phyloP scores from a whole-genome alignment of 2,113 vertebrate species.

The Pteropus alecto region DNA sequence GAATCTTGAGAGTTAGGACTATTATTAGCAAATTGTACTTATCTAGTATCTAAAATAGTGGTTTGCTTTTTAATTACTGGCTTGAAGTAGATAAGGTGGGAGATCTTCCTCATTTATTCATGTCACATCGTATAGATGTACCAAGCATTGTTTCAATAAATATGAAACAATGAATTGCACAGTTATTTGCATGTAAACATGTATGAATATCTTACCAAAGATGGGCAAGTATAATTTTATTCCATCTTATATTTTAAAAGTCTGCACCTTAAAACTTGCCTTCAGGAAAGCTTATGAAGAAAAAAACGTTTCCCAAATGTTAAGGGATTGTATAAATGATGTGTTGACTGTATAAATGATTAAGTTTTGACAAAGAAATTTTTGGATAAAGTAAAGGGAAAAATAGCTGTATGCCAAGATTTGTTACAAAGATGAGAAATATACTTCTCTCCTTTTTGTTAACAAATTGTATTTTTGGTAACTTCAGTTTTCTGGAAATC shows the following conservation, averaged over 20 bases:
- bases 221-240: slow-evolving; percentile 12
- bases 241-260: slow-evolving; percentile 12
- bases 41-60: background rate
- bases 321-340: slow-evolving; percentile 9
- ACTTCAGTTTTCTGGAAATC: background rate
- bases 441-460: background rate
- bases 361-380: slow-evolving; percentile 3
- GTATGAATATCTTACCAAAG: background rate
- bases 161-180: background rate
- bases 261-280: background rate
- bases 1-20: background rate
- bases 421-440: background rate
- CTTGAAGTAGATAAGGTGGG: background rate
- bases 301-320: background rate
- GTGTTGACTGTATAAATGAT: background rate
- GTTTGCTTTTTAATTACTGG: background rate
- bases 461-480: slow-evolving; percentile 25
- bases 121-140: background rate
- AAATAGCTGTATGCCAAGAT: background rate
- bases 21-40: background rate
- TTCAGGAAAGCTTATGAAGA: slow-evolving; percentile 20
- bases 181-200: background rate
- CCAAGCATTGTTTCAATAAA: background rate
- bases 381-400: slow-evolving; percentile 8
- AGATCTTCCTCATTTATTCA: background rate